Evolutionary conservation across 2,797 vertebrate species (phyloP).

Genomic region (Epinephelus awoara): DNA sequence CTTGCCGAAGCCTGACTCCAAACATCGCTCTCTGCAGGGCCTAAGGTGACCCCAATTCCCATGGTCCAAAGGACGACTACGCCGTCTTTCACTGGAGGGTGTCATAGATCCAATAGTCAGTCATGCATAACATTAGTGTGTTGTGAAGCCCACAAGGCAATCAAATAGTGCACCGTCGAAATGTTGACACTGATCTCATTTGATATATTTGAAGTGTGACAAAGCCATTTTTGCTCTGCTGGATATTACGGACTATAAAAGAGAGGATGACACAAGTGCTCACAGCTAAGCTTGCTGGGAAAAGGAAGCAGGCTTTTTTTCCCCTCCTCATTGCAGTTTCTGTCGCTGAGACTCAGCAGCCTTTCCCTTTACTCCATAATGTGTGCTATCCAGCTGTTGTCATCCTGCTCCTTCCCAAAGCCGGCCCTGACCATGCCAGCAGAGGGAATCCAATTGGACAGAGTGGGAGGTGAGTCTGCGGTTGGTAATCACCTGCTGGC

Average conservation of each 20-base stretch:
- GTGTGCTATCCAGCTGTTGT: slow-evolving; percentile 73
- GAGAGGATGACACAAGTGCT: slow-evolving; percentile 67
- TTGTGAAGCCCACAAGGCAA: slow-evolving; percentile 78
- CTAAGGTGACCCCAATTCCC: slow-evolving; percentile 77
- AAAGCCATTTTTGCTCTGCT: slow-evolving; percentile 76
- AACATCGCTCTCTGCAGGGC: slow-evolving; percentile 61
- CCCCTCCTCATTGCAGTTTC: slow-evolving; percentile 46
- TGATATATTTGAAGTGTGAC: slow-evolving; percentile 81
- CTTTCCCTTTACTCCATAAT: slow-evolving; percentile 46
- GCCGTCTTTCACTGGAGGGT: slow-evolving; percentile 71
- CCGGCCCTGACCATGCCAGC: slow-evolving; percentile 58
- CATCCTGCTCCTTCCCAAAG: slow-evolving; percentile 60
- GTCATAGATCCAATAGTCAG: slow-evolving; percentile 77
- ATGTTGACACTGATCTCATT: slow-evolving; percentile 83
- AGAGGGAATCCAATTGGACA: slow-evolving; percentile 69
- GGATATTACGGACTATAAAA: slow-evolving; percentile 73
- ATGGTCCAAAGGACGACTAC: slow-evolving; percentile 66
- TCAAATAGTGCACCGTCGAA: slow-evolving; percentile 74
- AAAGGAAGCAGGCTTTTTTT: slow-evolving; percentile 53
- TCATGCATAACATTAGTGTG: slow-evolving; percentile 80
- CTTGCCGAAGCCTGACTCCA: slow-evolving; percentile 57
- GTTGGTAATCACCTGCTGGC: slow-evolving; percentile 81
- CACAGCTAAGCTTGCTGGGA: slow-evolving; percentile 50
- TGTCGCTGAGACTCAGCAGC: slow-evolving; percentile 44
- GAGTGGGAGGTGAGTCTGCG: slow-evolving; percentile 76